These are phyloP conservation scores for Danio kyathit DNA, from an alignment of 2,797 vertebrate genomes.

Conservation along the genomic window DNA sequence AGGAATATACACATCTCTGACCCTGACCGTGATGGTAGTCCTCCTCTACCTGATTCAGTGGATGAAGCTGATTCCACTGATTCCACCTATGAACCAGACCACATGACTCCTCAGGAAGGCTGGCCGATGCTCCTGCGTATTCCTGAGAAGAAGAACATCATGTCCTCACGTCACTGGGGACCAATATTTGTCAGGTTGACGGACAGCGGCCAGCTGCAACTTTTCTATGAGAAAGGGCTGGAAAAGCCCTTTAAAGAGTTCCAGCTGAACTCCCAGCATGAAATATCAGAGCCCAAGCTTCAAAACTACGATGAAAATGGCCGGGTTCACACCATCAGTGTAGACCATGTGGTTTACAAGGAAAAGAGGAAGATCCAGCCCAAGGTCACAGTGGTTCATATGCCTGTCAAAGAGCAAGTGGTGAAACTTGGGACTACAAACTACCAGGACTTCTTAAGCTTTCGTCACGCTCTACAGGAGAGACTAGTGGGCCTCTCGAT, in stretches of 20 bases:
- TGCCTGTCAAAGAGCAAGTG: slow-evolving; percentile 83
- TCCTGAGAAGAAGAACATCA: slow-evolving; percentile 92
- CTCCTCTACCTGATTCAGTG: slow-evolving; percentile 73
- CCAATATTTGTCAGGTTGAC: slow-evolving; percentile 86
- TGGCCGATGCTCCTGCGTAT: slow-evolving; percentile 92
- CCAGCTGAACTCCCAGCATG: slow-evolving; percentile 83
- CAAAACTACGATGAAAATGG: slow-evolving; percentile 88
- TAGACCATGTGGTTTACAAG: slow-evolving; percentile 85
- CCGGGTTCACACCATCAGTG: slow-evolving; percentile 85
- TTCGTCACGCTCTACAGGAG: slow-evolving; percentile 82
- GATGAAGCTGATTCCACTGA: slow-evolving; percentile 66
- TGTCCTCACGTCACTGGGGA: slow-evolving; percentile 93
- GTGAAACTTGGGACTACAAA: slow-evolving; percentile 87
- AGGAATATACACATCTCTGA: slow-evolving; percentile 83
- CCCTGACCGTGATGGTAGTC: slow-evolving; percentile 71
- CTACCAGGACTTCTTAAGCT: slow-evolving; percentile 87
- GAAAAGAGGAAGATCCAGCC: slow-evolving; percentile 90
- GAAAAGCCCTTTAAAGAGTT: slow-evolving; percentile 89
- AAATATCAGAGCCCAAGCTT: slow-evolving; percentile 86
- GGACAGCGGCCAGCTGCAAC: slow-evolving; percentile 77
- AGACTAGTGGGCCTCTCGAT: slow-evolving; percentile 77
- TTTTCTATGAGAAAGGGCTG: slow-evolving; percentile 89
- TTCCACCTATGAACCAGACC: slow-evolving; percentile 65
- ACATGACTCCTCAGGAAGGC: slow-evolving; percentile 78
- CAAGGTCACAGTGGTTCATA: slow-evolving; percentile 82